Percentiles rank a stretch among this genome's conserved stretches.
Evolutionary conservation across 2,113 vertebrate species (phyloP).

Genomic region (Elephas maximus): DNA sequence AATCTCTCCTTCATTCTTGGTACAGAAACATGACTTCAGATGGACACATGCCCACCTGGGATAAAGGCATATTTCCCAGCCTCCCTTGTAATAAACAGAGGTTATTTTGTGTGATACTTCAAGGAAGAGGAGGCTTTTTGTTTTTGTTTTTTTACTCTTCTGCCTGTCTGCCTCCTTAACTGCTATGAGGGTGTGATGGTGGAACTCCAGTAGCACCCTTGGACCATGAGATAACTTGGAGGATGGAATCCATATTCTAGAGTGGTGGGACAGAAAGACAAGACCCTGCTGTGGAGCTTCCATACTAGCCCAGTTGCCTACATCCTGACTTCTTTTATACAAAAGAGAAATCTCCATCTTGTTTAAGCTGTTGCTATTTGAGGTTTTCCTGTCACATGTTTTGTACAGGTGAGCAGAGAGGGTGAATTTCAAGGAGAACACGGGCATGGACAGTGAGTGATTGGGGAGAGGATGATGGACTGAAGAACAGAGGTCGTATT

Average conservation of each 20-base stretch:
- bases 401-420: neutral
- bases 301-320: neutral
- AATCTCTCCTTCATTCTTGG: constrained; percentile 9
- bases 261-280: neutral
- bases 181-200: neutral
- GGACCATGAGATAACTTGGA: neutral
- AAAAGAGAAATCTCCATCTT: neutral
- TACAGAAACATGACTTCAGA: neutral
- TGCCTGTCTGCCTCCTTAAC: neutral
- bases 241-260: neutral
- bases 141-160: neutral
- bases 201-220: neutral
- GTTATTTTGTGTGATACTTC: neutral
- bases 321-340: neutral
- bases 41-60: neutral
- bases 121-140: neutral
- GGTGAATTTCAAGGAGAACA: neutral
- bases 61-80: neutral
- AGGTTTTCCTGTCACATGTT: neutral
- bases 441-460: neutral
- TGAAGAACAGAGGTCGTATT: neutral
- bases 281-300: neutral
- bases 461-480: neutral
- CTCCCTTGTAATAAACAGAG: constrained; percentile 1
- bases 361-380: neutral